A percentile compares a stretch with the other conserved stretches of the same genome.
Conservation (phyloP, 1,140 invertebrate genomes). For the Drosophila melanica region DNA sequence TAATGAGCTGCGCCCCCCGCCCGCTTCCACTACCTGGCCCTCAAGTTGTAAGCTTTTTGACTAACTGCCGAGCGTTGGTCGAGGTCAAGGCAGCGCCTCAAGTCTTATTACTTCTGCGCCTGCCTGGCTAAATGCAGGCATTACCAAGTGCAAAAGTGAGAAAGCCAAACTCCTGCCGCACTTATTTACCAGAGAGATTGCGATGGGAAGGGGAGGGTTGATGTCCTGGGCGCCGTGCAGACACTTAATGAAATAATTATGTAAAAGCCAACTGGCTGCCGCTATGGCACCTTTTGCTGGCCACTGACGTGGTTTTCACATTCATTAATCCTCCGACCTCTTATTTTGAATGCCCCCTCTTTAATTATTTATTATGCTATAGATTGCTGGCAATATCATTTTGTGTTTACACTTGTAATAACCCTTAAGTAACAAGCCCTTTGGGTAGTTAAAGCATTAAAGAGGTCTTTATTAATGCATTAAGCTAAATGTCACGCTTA, state of each 20-base stretch:
- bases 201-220: background rate
- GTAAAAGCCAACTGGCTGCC: slow-evolving; percentile 65
- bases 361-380: slow-evolving; percentile 53
- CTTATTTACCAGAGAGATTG: background rate
- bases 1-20: slow-evolving; percentile 67
- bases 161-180: slow-evolving; percentile 31
- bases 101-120: slow-evolving; percentile 54
- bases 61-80: slow-evolving; percentile 47
- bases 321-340: slow-evolving; percentile 70
- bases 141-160: slow-evolving; percentile 75
- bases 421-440: background rate
- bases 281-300: slow-evolving; percentile 55
- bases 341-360: slow-evolving; percentile 22
- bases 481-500: too few relatives aligned
- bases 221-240: slow-evolving; percentile 16
- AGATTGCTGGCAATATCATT: slow-evolving; percentile 35
- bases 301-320: slow-evolving; percentile 61
- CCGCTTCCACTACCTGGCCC: background rate
- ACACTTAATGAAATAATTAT: slow-evolving; percentile 80
- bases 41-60: slow-evolving; percentile 24
- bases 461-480: background rate
- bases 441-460: background rate
- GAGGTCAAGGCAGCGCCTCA: slow-evolving; percentile 64
- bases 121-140: slow-evolving; percentile 66
- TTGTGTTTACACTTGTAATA: background rate